Evolutionary conservation across 2,888 invertebrate genomes (phyloP).

Genomic region (Seira sanloemensis): DNA sequence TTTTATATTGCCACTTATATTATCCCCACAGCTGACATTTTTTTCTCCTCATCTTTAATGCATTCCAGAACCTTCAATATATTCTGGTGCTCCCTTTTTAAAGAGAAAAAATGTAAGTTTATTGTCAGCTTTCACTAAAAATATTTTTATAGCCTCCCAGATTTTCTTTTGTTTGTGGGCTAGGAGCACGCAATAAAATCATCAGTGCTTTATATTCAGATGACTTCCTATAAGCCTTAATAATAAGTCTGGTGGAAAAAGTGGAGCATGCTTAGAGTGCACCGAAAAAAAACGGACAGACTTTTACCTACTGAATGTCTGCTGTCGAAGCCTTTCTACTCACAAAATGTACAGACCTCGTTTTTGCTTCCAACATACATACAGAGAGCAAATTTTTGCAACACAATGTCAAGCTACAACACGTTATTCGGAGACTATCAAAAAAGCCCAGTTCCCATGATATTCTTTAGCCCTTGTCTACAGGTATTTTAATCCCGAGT

Average conservation of each 20-base stretch:
- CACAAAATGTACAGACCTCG: too few species aligned
- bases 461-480: neutral
- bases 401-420: too few species aligned
- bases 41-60: too few species aligned
- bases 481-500: neutral
- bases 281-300: neutral
- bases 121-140: neutral
- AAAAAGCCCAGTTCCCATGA: too few species aligned
- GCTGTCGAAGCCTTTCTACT: too few species aligned
- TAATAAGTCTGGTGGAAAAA: neutral
- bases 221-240: neutral
- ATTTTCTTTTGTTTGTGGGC: conserved; percentile 20
- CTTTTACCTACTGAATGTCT: too few species aligned
- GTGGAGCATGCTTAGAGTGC: neutral
- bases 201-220: conserved; percentile 30
- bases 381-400: neutral
- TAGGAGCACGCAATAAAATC: conserved; percentile 54
- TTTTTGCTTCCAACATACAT: neutral
- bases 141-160: neutral
- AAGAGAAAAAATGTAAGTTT: neutral
- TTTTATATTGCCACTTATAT: too few species aligned
- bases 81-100: neutral
- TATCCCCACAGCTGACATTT: too few species aligned
- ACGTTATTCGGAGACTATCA: too few species aligned
- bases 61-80: neutral